phyloP scores from a whole-genome alignment of 2,113 vertebrate species.

The Varanus komodoensis region DNA sequence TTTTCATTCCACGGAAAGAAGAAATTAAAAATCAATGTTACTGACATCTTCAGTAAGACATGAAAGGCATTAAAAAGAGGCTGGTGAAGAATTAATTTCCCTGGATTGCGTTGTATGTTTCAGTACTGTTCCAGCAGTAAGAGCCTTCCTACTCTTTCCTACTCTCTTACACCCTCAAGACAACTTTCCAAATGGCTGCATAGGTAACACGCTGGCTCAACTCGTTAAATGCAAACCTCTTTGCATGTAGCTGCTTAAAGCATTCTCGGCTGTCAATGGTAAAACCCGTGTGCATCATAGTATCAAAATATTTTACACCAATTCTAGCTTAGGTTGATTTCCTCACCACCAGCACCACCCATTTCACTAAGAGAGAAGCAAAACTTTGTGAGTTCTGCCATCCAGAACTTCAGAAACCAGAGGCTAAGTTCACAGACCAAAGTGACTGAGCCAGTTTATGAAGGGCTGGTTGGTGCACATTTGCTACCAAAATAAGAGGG shows the following conservation, averaged over 20 bases:
- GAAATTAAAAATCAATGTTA: background rate
- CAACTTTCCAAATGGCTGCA: constrained; percentile 45
- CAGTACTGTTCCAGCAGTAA: background rate
- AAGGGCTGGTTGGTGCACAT: constrained; percentile 25
- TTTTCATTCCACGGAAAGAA: background rate
- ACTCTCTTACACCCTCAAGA: background rate
- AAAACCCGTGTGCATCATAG: background rate
- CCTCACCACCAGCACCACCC: background rate
- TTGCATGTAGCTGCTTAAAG: constrained; percentile 56
- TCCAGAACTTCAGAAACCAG: constrained; percentile 47
- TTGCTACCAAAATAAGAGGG: constrained; percentile 33
- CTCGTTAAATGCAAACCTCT: constrained; percentile 40
- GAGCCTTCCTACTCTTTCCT: background rate
- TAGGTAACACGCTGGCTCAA: constrained; percentile 9
- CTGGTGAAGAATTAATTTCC: constrained; percentile 50
- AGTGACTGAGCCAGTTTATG: background rate
- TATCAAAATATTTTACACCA: constrained; percentile 42
- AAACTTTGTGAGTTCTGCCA: background rate
- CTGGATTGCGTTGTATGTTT: background rate
- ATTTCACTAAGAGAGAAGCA: background rate
- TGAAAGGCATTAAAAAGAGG: constrained; percentile 46
- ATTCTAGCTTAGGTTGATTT: background rate
- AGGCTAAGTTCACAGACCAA: constrained; percentile 35
- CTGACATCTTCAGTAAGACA: constrained; percentile 12
- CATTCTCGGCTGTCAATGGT: constrained; percentile 49